Evolutionary conservation across 2,888 invertebrate species (phyloP), one percentile per base, ranked within the genome.

Genomic region (Rhaphigaster nebulosa): DNA sequence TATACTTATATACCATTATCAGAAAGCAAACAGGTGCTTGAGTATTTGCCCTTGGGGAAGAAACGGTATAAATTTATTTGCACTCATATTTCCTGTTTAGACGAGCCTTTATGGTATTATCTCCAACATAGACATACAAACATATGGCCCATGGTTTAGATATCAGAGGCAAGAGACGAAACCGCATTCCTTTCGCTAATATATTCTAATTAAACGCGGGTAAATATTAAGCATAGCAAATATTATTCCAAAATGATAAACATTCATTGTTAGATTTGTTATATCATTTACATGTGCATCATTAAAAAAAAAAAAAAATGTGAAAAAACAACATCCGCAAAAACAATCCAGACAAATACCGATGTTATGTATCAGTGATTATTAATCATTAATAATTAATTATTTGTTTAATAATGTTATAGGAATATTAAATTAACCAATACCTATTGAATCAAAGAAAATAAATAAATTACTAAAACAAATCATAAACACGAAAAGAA

Each of bases 41-140:
- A 80, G 80, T 41, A 80, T 80, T 80, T 80, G 80, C 80, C 80
- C 80, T 80, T 80, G 80, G 29, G 38, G 1, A 8, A 34, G n/a
- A 76, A 29, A 76, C 76, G 23, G 65, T 65, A 65, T n/a, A 65
- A 65, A 65, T 65, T 65, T 80, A 80, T 80, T 80, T 80, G 65
- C 26, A 26, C 80, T 80, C 80, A 20, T 80, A 38, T 80, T 80
- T 80, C 80, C 80, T 80, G 80, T 80, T 80, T 80, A 41, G 23
- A 76, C 76, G 29, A 26, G 60, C n/a, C 65, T 29, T 65, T 65
- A 65, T 65, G 65, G 29, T 65, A 60, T 60, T 60, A 65, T 65
- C 65, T 65, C 29, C 29, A 65, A 65, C 65, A 65, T 65, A 29
- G 29, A 29, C 65, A 60, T 60, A n/a, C 60, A 65, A 65, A 29